These are phyloP conservation scores for Xiphophorus maculatus DNA, from an alignment of 2,113 vertebrate genomes.

Conservation along the genomic window DNA sequence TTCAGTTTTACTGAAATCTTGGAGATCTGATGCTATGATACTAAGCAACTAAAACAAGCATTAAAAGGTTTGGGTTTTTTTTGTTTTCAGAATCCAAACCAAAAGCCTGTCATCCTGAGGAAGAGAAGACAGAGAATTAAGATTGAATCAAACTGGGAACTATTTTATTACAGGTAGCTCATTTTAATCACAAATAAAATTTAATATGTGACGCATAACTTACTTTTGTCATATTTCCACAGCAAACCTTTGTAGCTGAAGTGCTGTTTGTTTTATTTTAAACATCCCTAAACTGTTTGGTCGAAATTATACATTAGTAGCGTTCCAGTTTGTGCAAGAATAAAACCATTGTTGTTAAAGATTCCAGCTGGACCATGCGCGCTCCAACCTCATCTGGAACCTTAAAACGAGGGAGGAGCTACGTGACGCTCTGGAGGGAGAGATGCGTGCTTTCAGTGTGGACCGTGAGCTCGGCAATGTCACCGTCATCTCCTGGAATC, in stretches of 20 bases:
- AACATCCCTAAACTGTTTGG: background rate
- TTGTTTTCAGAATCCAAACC: constrained; percentile 88
- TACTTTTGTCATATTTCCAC: background rate
- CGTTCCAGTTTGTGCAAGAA: background rate
- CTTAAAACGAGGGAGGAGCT: constrained; percentile 97
- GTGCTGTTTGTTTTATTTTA: too few relatives aligned
- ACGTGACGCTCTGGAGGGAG: constrained; percentile 92
- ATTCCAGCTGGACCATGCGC: constrained; percentile 94
- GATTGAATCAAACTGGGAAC: constrained; percentile 98
- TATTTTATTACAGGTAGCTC: constrained; percentile 95
- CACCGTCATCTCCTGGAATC: constrained; percentile 97
- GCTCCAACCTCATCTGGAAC: constrained; percentile 98
- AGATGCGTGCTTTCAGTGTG: constrained; percentile 94
- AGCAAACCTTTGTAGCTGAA: background rate
- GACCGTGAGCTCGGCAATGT: constrained; percentile 94
- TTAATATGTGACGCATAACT: too few relatives aligned
- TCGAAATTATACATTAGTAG: background rate
- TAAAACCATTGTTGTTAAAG: constrained; percentile 63
- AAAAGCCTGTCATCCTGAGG: constrained; percentile 95
- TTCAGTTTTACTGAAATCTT: background rate
- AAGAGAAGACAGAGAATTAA: constrained; percentile 98
- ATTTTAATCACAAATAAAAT: rapidly evolving
- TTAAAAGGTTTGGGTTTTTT: background rate
- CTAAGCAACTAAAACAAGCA: background rate
- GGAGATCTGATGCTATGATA: background rate